Evolutionary conservation across 1,140 invertebrate genomes (phyloP), one percentile per base, ranked within the genome.

Genomic region (Drosophila parabipectinata): DNA sequence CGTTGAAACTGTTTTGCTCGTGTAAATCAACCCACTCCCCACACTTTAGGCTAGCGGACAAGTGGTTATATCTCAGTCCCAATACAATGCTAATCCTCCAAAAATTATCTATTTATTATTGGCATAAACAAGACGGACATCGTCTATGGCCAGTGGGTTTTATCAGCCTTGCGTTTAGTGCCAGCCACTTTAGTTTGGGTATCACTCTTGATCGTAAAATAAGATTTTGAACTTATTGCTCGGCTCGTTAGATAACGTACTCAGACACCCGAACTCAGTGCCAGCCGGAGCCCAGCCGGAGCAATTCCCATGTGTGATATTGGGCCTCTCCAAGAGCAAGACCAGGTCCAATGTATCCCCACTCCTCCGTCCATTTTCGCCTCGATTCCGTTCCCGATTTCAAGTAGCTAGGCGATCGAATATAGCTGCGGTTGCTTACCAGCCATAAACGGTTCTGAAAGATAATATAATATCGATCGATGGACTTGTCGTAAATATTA

Each of bases 401-500:
- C 61, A 85, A 85, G 82, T 88, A 53, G 77, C 61, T 55, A 50
- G 32, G 55, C 62, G 66, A 84, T 84, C 67, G 72, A 62, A 59
- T 84, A 47, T 68, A 66, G 64, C 74, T 18, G 5, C 58, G 30
- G 79, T 77, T 79, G 85, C 80, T 88, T 76, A 77, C 66, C 63
- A 34, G 53, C 61, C 73, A 87, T 87, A 82, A 87, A 83, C 62
- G 60, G 24, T 57, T 74, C 34, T 45, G 28, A 51, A 57, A 88
- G 75, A 83, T 89, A 88, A 79, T 87, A 83, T 88, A 88, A 88
- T 87, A 87, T 87, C 83, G 83, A 88, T 69, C 75, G 61, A 39
- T 77, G 66, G 80, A 87, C 82, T 87, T 79, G 82, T 87, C 82
- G 83, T 88, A 87, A 87, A 87, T 87, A 87, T 83, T 80, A 87